These are phyloP conservation scores for Aegotheles bennettii DNA, from an alignment of 2,113 vertebrate species.

Conservation along the genomic window DNA sequence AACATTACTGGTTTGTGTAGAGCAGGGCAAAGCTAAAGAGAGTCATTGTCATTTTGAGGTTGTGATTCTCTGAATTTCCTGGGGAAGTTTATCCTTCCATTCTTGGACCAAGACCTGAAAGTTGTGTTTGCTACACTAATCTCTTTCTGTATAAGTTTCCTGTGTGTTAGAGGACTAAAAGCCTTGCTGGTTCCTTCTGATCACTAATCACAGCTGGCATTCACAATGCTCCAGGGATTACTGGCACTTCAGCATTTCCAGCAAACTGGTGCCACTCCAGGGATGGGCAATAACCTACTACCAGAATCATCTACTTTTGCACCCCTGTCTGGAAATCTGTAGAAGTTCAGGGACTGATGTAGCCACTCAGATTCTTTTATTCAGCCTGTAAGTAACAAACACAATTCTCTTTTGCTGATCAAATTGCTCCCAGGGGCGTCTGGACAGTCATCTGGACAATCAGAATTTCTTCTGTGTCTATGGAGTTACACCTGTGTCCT, in stretches of 20 bases:
- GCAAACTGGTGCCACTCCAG: neutral
- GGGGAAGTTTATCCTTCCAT: neutral
- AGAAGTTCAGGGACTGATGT: neutral
- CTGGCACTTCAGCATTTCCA: neutral
- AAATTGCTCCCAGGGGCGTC: neutral
- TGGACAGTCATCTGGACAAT: too few species aligned
- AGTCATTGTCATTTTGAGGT: neutral
- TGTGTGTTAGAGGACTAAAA: neutral
- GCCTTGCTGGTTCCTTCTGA: neutral
- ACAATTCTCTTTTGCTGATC: neutral
- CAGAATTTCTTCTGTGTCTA: neutral
- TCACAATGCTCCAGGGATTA: neutral
- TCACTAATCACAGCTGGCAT: neutral
- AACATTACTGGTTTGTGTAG: neutral
- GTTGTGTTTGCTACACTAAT: neutral
- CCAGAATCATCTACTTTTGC: neutral
- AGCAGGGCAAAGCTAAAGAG: neutral
- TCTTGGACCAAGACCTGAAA: neutral
- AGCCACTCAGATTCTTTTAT: neutral
- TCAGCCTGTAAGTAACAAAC: neutral
- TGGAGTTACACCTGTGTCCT: neutral
- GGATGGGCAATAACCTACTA: neutral
- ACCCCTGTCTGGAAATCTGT: neutral
- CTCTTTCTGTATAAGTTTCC: neutral
- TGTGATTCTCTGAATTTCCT: neutral